Base-by-base conservation (phyloP, 2,888 invertebrate species). In the Rhagium mordax region DNA sequence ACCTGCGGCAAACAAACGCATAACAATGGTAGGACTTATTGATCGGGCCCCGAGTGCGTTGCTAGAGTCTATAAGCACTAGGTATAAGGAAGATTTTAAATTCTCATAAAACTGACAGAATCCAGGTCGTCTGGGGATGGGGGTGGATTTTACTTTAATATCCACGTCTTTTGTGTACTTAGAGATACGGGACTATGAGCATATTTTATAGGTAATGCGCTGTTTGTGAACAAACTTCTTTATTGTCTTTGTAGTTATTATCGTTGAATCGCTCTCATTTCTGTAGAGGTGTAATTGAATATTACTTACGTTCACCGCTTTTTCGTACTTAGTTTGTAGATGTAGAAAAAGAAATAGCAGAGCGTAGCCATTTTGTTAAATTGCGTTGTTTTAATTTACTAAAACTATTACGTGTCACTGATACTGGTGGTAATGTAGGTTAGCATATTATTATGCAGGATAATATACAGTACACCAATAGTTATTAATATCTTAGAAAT, bases 61-160 rank as follows among this genome's bases (percentile, higher is more conserved):
- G 78, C 79, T 76, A 78, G 81, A 83, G 82, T 83, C 82, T 81
- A 81, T 82, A 82, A 83, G 80, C 81, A 80, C 72, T 74, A 74
- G 79, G 81, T 81, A 81, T 79, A 80, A 81, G 83, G 79, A 79
- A 83, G 83, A 82, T 81, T 84, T 84, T 83, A 84, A 83, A 83
- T 84, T 84, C 83, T 84, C 82, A 83, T 83, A 83, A 83, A 83
- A 80, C 82, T 82, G 83, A 80, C 82, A 80, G 78, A 78, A 82
- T 83, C 77, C 80, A 76, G 79, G 81, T 79, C 78, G 80, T 72
- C 72, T 72, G 75, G 64, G 74, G 70, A 74, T 61, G 77, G 72
- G 41, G 76, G 67, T 70, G 75, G 79, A 81, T 81, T 79, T 78
- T 78, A 78, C 78, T 81, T 78, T 80, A 81, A 82, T 80, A 81